Evolutionary conservation across 2,797 vertebrate genomes (phyloP).

Genomic region (Bufotes viridis): DNA sequence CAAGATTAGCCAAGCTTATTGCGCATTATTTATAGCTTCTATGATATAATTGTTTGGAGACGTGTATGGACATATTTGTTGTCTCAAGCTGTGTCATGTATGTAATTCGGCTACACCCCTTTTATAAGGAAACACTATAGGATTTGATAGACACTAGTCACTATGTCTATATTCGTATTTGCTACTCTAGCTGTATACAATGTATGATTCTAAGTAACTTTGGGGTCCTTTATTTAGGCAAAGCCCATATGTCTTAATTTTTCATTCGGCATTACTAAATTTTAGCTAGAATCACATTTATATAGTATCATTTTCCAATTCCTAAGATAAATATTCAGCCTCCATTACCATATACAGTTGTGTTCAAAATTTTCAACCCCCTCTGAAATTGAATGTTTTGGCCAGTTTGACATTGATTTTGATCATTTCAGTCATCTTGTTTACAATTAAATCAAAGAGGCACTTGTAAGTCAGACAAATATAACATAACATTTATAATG

Average conservation of each 20-base stretch:
- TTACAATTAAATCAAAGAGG: too few relatives aligned
- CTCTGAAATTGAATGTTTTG: too few relatives aligned
- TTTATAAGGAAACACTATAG: neutral
- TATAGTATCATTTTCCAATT: too few relatives aligned
- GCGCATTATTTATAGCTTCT: neutral
- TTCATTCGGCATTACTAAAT: neutral
- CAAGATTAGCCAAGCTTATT: too few relatives aligned
- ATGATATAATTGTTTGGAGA: slow-evolving; percentile 1
- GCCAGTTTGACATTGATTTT: too few relatives aligned
- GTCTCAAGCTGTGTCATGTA: neutral
- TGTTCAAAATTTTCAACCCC: too few relatives aligned
- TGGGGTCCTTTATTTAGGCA: neutral
- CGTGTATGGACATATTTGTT: neutral
- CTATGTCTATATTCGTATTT: neutral
- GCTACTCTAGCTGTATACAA: neutral
- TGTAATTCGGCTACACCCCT: neutral
- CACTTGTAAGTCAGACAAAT: too few relatives aligned
- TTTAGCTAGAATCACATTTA: too few relatives aligned
- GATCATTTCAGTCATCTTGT: too few relatives aligned
- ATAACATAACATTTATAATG: too few relatives aligned
- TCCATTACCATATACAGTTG: too few relatives aligned
- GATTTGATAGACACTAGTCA: neutral
- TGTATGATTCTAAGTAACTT: neutral
- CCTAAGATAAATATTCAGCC: too few relatives aligned
- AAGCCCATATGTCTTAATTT: neutral